Evolutionary conservation across 2,797 vertebrate genomes (phyloP).

Genomic region (Phylloscopus collybita): DNA sequence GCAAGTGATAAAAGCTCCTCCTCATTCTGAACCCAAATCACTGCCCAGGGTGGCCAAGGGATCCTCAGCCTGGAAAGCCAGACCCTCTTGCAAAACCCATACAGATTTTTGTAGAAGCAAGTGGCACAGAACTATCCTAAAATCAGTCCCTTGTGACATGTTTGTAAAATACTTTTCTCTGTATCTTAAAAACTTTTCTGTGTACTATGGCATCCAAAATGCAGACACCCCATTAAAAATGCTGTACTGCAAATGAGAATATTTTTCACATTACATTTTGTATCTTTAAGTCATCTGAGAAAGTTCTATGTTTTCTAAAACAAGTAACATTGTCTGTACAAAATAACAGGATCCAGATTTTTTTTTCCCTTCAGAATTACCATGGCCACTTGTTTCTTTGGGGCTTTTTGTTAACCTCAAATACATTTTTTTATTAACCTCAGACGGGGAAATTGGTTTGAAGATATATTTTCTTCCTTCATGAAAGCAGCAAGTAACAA

Average conservation of each 20-base stretch:
- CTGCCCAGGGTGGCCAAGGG: not conserved
- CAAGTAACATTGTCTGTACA: not conserved
- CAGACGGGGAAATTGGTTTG: not conserved
- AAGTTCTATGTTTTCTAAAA: not conserved
- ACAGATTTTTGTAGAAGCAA: not conserved
- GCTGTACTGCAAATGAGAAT: not conserved
- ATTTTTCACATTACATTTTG: not conserved
- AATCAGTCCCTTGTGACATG: not conserved
- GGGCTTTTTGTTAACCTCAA: not conserved
- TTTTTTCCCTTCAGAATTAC: not conserved
- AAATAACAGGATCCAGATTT: not conserved
- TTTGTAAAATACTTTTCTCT: not conserved
- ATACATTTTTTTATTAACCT: not conserved
- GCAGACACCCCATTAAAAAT: not conserved
- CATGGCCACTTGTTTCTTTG: not conserved
- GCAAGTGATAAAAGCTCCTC: not conserved
- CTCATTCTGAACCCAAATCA: rapidly evolving
- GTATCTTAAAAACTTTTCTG: not conserved
- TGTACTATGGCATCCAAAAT: not conserved
- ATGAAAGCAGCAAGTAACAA: constrained; percentile 5
- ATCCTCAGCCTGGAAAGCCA: not conserved
- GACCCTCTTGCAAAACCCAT: not conserved
- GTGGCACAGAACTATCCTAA: not conserved
- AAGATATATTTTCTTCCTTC: not conserved
- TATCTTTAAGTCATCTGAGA: not conserved